A percentile compares a stretch with the other conserved stretches of the same genome.
These are phyloP conservation scores for Vicugna pacos DNA, from an alignment of 2,113 vertebrate species.

Conservation along the genomic window DNA sequence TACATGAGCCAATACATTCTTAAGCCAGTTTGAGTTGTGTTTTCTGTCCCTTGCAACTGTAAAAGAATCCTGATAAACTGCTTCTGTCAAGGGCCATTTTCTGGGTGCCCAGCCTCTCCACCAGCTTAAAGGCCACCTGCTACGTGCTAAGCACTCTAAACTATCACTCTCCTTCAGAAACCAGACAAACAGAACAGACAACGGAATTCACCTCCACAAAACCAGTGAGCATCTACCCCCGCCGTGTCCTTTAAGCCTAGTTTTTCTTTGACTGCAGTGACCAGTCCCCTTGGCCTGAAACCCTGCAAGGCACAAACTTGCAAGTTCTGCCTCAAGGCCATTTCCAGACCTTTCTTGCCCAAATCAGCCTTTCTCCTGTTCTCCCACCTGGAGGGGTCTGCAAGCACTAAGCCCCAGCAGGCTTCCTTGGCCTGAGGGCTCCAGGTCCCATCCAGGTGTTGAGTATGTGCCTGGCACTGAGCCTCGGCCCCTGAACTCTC, in stretches of 20 bases:
- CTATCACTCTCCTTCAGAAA: neutral
- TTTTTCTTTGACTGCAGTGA: neutral
- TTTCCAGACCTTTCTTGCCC: neutral
- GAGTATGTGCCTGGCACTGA: neutral
- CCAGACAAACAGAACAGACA: rapidly evolving
- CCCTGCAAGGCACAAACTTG: neutral
- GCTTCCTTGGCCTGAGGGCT: neutral
- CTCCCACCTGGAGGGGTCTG: neutral
- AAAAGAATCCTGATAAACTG: neutral
- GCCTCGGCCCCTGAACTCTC: neutral
- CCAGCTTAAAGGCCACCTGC: neutral
- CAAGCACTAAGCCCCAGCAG: neutral
- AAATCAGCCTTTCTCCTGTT: neutral
- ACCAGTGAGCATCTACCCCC: neutral
- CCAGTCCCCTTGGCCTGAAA: neutral
- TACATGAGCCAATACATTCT: neutral
- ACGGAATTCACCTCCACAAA: neutral
- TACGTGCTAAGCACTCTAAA: neutral
- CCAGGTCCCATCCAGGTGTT: rapidly evolving
- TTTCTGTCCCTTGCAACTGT: neutral
- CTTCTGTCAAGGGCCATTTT: neutral
- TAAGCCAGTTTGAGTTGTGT: neutral
- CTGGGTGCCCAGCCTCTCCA: neutral
- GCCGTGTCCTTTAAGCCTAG: rapidly evolving
- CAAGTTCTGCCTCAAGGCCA: neutral